These are phyloP conservation scores for Pogonocherus hispidulus DNA, from an alignment of 2,888 invertebrate species.

Conservation along the genomic window DNA sequence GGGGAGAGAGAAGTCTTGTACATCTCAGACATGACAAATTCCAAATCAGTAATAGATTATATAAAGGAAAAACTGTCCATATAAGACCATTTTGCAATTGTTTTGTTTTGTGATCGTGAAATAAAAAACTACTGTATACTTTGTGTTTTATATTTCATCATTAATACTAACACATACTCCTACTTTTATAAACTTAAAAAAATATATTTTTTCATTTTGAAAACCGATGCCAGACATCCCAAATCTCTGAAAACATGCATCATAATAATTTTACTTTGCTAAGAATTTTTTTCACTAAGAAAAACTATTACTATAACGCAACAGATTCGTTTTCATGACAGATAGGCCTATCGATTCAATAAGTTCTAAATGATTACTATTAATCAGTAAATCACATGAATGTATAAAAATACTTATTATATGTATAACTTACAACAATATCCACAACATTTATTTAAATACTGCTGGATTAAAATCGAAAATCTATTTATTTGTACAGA, in stretches of 20 bases:
- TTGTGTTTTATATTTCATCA: not conserved
- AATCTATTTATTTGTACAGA: not conserved
- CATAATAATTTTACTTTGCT: not conserved
- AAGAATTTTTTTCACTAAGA: not conserved
- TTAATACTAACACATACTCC: not conserved
- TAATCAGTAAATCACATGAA: slow-evolving; percentile 21
- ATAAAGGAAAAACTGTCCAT: not conserved
- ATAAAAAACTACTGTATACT: not conserved
- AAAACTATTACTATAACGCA: not conserved
- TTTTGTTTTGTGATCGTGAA: not conserved
- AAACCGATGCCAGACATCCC: not conserved
- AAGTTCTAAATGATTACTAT: not conserved
- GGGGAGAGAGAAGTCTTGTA: not conserved
- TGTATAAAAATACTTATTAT: slow-evolving; percentile 28
- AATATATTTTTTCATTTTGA: slow-evolving; percentile 20
- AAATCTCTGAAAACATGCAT: not conserved
- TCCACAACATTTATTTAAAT: slow-evolving; percentile 24
- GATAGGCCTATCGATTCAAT: slow-evolving; percentile 5
- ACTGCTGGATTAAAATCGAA: not conserved
- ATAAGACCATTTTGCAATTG: not conserved
- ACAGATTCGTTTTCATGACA: not conserved
- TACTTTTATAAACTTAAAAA: slow-evolving; percentile 27
- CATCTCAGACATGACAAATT: not conserved
- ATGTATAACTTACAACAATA: not conserved
- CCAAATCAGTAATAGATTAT: not conserved